Evolutionary conservation across 2,113 vertebrate species (phyloP), one percentile per base, ranked within the genome.

Genomic region (Ophiodon elongatus): DNA sequence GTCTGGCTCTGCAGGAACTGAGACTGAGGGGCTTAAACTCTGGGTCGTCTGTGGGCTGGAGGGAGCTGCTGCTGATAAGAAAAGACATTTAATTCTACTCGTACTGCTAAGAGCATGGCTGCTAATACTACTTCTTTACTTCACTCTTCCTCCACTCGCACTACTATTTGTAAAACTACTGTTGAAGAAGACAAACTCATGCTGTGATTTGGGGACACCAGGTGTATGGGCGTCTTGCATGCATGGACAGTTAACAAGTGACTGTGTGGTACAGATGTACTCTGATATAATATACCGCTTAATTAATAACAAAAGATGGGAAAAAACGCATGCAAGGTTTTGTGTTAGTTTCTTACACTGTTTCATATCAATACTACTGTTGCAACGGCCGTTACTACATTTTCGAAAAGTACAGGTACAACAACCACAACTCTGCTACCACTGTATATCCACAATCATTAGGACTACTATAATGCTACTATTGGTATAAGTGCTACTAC

Each of bases 261-360:
- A 50, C 31, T 57, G 63, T 57, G 50, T 35, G 3, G 19, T 37
- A 54, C 11, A 63, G 43, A 62, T 19, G 11, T 56, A 43, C 4
- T 37, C 23, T 27, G 11, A n/a, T 33, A 29, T 3, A 37, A 13
- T 4, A 39, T 45, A 13, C 4, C 37, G 67, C 10, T 23, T 27
- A 50, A 50, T 4, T 6, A 43, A 50, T 63, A 50, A 29, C 4
- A 52, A 63, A 43, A n/a, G 0, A n/a, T 8, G 10, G n/a, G n/a
- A n/a, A n/a, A n/a, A 31, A 21, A 39, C 13, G 29, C 67, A 80
- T 73, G 35, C 67, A 39, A 41, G 4, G n/a, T 13, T 70, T 62
- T 14, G 31, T n/a, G 67, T 71, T 70, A 45, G 33, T 72, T 17
- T 15, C 0, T 62, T 45, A 23, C 9, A n/a, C 7, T 15, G 45